phyloP scores from a whole-genome alignment of 2,797 vertebrate genomes.

The Mus caroli region DNA sequence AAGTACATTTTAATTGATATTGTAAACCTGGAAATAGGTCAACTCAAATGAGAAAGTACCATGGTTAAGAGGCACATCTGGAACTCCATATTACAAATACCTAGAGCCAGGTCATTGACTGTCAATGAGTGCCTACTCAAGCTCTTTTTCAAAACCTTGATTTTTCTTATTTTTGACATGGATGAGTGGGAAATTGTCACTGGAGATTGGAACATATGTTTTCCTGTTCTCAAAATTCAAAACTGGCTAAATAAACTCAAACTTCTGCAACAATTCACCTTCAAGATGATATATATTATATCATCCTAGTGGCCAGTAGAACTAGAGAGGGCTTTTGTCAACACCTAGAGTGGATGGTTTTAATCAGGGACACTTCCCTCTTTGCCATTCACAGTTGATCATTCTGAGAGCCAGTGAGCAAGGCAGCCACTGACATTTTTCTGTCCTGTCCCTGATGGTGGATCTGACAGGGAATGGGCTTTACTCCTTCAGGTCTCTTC shows the following conservation, averaged over 20 bases:
- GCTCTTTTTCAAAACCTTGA: slow-evolving; percentile 25
- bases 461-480: neutral
- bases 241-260: slow-evolving; percentile 71
- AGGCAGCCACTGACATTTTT: neutral
- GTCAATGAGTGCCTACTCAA: neutral
- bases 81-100: slow-evolving; percentile 39
- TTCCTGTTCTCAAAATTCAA: slow-evolving; percentile 72
- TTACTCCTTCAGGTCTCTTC: neutral
- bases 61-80: neutral
- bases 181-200: slow-evolving; percentile 62
- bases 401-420: neutral
- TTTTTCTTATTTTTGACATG: slow-evolving; percentile 65
- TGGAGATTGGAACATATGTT: slow-evolving; percentile 57
- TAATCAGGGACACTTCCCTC: neutral
- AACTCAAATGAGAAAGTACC: slow-evolving; percentile 11
- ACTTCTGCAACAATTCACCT: slow-evolving; percentile 63
- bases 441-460: neutral
- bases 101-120: neutral
- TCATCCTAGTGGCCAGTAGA: neutral
- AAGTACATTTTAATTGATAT: slow-evolving; percentile 56
- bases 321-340: neutral
- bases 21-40: slow-evolving; percentile 19
- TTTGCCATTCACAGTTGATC: neutral
- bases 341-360: neutral
- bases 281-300: neutral